Percentiles rank a stretch among this genome's conserved stretches.
Evolutionary conservation across 2,888 invertebrate species (phyloP).

Genomic region (Dione juno): DNA sequence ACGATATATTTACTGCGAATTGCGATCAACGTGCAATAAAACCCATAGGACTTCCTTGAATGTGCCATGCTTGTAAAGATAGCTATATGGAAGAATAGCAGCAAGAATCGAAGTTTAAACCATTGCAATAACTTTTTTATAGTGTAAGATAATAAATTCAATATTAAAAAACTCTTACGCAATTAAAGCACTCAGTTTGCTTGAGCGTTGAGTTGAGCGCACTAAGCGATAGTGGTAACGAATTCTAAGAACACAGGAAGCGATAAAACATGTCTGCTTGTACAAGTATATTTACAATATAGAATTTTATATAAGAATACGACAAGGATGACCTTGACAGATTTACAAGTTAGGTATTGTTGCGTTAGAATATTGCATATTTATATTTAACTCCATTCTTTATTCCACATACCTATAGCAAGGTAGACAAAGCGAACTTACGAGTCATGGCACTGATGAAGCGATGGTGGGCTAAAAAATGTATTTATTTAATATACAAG

Average conservation of each 20-base stretch:
- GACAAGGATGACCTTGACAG: not conserved
- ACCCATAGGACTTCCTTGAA: not conserved
- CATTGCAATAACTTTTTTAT: too few species aligned
- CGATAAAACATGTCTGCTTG: too few species aligned
- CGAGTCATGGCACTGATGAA: too few species aligned
- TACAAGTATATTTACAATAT: not conserved
- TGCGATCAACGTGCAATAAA: slow-evolving; percentile 1
- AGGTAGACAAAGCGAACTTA: too few species aligned
- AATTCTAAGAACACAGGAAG: not conserved
- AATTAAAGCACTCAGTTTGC: not conserved
- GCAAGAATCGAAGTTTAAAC: not conserved
- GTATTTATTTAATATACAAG: too few species aligned
- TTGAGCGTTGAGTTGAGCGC: too few species aligned
- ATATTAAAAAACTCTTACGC: too few species aligned
- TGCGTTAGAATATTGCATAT: too few species aligned
- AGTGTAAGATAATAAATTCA: too few species aligned
- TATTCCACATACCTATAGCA: too few species aligned
- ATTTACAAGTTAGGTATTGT: not conserved
- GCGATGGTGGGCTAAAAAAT: too few species aligned
- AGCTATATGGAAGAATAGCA: not conserved
- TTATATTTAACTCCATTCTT: too few species aligned
- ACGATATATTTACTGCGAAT: slow-evolving; percentile 13
- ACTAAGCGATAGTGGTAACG: not conserved
- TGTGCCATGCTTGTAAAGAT: not conserved
- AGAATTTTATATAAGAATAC: not conserved